phyloP scores from a whole-genome alignment of 1,140 invertebrate genomes.

The Sminthurides bifidus region DNA sequence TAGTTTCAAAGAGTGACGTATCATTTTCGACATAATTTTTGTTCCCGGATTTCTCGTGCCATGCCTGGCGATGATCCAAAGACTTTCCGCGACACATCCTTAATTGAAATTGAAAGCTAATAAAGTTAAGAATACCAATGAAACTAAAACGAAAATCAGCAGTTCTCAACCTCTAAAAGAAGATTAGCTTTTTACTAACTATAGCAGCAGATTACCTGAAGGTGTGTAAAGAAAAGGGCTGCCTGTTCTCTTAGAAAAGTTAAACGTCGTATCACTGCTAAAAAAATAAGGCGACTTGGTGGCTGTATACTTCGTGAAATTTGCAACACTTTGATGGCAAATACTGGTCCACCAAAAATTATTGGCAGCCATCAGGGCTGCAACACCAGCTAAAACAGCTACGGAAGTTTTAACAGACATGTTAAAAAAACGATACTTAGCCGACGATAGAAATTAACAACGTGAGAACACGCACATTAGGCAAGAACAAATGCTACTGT shows the following conservation, averaged over 20 bases:
- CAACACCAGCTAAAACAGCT: no score
- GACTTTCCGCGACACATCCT: conserved; percentile 49
- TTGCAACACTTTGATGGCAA: no score
- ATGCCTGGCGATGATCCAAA: conserved; percentile 55
- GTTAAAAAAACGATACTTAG: no score
- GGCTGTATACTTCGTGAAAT: conserved; percentile 9
- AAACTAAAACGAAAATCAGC: not conserved
- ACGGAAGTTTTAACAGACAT: no score
- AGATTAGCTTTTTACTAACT: not conserved
- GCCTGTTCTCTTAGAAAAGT: not conserved
- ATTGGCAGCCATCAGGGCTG: no score
- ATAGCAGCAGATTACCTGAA: no score
- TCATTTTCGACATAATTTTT: conserved; percentile 37
- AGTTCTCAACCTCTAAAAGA: not conserved
- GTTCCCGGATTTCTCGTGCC: conserved; percentile 52
- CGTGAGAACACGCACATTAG: no score
- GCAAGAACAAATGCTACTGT: no score
- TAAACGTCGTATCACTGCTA: not conserved
- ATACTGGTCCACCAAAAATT: no score
- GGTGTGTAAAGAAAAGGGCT: not conserved
- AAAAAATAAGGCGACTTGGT: conserved; percentile 11
- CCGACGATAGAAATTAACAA: no score
- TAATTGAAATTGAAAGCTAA: not conserved
- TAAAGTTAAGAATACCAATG: not conserved
- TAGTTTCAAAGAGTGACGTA: not conserved